phyloP scores from a whole-genome alignment of 2,113 vertebrate genomes.

The Phodopus roborovskii region DNA sequence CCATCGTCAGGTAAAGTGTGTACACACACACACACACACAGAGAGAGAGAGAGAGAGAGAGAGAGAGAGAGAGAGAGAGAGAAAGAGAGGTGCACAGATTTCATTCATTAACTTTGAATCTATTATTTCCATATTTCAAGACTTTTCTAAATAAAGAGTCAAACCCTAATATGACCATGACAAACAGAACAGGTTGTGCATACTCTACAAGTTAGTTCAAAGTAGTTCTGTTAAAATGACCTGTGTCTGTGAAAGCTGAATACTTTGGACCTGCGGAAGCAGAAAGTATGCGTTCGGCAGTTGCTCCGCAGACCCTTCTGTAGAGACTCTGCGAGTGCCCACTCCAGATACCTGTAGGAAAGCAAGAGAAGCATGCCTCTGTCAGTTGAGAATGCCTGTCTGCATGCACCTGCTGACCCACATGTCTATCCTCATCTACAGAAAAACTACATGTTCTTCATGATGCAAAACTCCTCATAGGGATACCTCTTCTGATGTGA shows the following conservation, averaged over 20 bases:
- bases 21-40: neutral
- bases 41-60: neutral
- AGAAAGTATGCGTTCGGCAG: constrained; percentile 89
- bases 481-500: neutral
- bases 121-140: neutral
- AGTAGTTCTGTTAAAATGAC: constrained; percentile 82
- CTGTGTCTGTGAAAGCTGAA: constrained; percentile 95
- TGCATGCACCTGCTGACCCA: neutral
- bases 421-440: neutral
- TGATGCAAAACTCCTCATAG: neutral
- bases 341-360: constrained; percentile 93
- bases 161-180: neutral
- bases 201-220: neutral
- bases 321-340: constrained; percentile 86
- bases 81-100: fast-evolving
- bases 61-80: fast-evolving
- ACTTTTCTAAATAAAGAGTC: neutral
- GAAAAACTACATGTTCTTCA: neutral
- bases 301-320: constrained; percentile 88
- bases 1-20: neutral
- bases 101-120: neutral
- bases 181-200: neutral
- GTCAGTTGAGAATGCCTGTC: neutral
- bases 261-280: constrained; percentile 94
- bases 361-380: neutral